Base-by-base conservation (phyloP, 2,797 vertebrate genomes). In the Cephalopachus bancanus region DNA sequence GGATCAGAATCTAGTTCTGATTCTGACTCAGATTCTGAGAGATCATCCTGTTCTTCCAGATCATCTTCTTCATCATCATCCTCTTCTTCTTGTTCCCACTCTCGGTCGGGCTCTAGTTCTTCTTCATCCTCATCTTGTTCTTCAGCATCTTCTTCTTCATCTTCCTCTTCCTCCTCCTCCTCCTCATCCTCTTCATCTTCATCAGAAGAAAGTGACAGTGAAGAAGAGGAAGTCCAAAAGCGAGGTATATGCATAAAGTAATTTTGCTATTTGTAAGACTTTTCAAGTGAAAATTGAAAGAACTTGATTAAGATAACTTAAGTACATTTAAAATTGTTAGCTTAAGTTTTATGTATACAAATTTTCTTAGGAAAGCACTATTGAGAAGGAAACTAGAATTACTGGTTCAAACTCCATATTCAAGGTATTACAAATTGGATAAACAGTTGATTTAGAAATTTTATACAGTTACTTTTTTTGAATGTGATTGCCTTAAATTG, bases 31-130 rank as follows among this genome's bases (percentile, higher is more conserved):
- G 99, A 99, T 95, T 99, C 99, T 88, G 99, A 99, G 83, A 99
- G 99, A 94, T 99, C 99, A 59, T 99, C 99, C 15, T 99, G 99
- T 98, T 99, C 99, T 94, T 99, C 99, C 17, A 99, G 99, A 3
- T 99, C 99, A 84, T 99, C 99, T 0, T 99, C 99, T 24, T 99
- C 99, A 2, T 99, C 99, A 1, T 99, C 99, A 19, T 99, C 99
- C 0, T 99, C 99, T 60, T 99, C 99, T 0, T 99, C 99, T 76
- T 99, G 99, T 86, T 99, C 99, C 37, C 99, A 99, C 10, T 99
- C 99, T 44, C 99, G 98, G 1, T 99, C 99, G 4, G 99, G 99
- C 96, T 99, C 99, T 95, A 99, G 99, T 87, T 99, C 99, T 8
- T 99, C 99, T 0, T 99, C 99, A 4, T 99, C 99, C 59, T 99